Evolutionary conservation across 2,888 invertebrate species (phyloP).

Genomic region (Alitta virens): DNA sequence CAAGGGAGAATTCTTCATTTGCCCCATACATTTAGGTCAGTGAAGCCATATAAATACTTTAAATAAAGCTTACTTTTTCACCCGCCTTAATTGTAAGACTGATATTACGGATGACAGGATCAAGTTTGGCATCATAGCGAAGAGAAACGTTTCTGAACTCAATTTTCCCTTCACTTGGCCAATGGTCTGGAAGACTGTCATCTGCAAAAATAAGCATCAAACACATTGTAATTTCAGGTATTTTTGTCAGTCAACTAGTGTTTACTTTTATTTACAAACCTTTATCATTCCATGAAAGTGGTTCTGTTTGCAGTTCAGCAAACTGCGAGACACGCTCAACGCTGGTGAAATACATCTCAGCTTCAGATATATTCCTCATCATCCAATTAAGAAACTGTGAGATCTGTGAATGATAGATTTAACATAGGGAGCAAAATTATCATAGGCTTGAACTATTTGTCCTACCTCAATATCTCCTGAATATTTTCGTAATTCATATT

Average conservation of each 20-base stretch:
- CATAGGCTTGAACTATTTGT: no score
- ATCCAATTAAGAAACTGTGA: slow-evolving; percentile 83
- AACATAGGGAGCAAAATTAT: no score
- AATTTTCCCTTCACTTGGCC: slow-evolving; percentile 74
- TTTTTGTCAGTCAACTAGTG: no score
- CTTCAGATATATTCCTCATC: slow-evolving; percentile 77
- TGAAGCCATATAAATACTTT: no score
- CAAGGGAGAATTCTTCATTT: neutral
- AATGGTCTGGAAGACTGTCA: slow-evolving; percentile 40
- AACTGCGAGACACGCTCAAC: slow-evolving; percentile 69
- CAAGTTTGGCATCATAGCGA: slow-evolving; percentile 66
- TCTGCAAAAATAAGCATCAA: no score
- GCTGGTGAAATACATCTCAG: slow-evolving; percentile 79
- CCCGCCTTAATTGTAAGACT: slow-evolving; percentile 69
- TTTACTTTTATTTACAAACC: no score
- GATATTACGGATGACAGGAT: slow-evolving; percentile 68
- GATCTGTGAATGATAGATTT: no score
- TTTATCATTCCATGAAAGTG: slow-evolving; percentile 4
- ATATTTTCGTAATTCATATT: no score
- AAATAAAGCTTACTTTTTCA: slow-evolving; percentile 78
- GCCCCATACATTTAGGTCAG: neutral
- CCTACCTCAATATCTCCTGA: no score
- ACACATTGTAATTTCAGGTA: no score
- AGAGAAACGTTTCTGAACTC: slow-evolving; percentile 71
- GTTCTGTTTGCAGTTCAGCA: slow-evolving; percentile 31